Evolutionary conservation across 2,888 invertebrate species (phyloP).

Genomic region (Cyaniris semiargus): DNA sequence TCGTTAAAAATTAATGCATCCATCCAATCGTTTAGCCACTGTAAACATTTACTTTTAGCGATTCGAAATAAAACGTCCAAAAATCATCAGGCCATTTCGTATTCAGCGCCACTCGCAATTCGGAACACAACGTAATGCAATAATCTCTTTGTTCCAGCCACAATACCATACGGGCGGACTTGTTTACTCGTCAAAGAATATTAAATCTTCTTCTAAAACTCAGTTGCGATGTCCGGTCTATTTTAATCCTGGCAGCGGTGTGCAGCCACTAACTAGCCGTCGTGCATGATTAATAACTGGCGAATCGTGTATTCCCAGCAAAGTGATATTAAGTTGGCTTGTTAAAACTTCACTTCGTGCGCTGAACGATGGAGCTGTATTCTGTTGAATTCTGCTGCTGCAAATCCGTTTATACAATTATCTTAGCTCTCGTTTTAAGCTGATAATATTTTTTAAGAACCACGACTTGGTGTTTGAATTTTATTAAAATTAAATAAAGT

Average conservation of each 20-base stretch:
- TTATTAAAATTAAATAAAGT: not conserved
- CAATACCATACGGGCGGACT: slow-evolving; percentile 44
- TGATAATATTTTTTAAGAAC: not conserved
- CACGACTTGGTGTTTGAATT: not conserved
- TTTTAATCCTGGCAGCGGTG: slow-evolving; percentile 54
- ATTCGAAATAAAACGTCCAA: slow-evolving; percentile 32
- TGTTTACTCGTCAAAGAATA: slow-evolving; percentile 50
- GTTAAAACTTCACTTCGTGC: slow-evolving; percentile 76
- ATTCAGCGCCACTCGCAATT: slow-evolving; percentile 44
- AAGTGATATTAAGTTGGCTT: slow-evolving; percentile 81
- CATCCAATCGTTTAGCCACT: slow-evolving; percentile 18
- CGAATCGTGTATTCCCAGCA: slow-evolving; percentile 73
- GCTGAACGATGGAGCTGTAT: slow-evolving; percentile 65
- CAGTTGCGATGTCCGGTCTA: slow-evolving; percentile 41
- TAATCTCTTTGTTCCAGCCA: slow-evolving; percentile 47
- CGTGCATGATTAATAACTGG: slow-evolving; percentile 78
- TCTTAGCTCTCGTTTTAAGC: slow-evolving; percentile 34
- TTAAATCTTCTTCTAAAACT: slow-evolving; percentile 49
- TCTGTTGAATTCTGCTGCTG: slow-evolving; percentile 52
- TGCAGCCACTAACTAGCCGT: slow-evolving; percentile 73
- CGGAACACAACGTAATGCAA: slow-evolving; percentile 47
- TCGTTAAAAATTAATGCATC: not conserved
- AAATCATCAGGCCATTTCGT: slow-evolving; percentile 39
- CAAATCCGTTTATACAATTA: slow-evolving; percentile 61
- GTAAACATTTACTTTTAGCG: slow-evolving; percentile 17